Evolutionary conservation across 2,888 invertebrate species (phyloP).

Genomic region (Autographa gamma): DNA sequence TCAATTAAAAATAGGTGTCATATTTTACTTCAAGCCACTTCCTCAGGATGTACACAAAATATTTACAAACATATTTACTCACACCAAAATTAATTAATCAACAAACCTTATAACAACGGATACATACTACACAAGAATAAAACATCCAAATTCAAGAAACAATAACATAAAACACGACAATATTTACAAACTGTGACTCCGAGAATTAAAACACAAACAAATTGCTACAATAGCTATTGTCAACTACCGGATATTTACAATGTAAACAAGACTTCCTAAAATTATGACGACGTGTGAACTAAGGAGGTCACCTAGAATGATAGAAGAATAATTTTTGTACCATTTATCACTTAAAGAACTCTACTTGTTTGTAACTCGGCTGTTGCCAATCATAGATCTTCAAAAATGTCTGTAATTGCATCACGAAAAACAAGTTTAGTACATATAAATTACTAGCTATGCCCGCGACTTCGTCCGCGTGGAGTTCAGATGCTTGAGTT

Average conservation of each 20-base stretch:
- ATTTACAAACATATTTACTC: neutral
- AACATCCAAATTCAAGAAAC: constrained; percentile 12
- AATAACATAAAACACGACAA: constrained; percentile 14
- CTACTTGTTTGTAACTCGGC: too few species aligned
- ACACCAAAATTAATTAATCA: neutral
- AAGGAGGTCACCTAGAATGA: neutral
- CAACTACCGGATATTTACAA: constrained; percentile 33
- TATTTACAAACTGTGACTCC: constrained; percentile 43
- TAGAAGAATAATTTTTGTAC: too few species aligned
- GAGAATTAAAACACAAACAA: constrained; percentile 57
- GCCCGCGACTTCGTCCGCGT: too few species aligned
- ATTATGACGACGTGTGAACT: constrained; percentile 37
- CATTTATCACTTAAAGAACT: too few species aligned
- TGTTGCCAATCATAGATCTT: too few species aligned
- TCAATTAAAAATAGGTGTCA: neutral
- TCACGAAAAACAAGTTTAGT: too few species aligned
- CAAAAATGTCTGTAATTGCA: too few species aligned
- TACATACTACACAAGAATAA: neutral
- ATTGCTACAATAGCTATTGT: constrained; percentile 62
- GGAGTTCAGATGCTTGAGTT: too few species aligned
- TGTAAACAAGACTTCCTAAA: constrained; percentile 48
- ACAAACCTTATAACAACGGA: neutral
- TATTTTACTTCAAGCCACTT: neutral
- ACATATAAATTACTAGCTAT: too few species aligned
- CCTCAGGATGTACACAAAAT: neutral